A percentile compares a stretch with the other conserved stretches of the same genome.
These are phyloP conservation scores for Zaprionus gabonicus DNA, from an alignment of 1,140 invertebrate genomes.

Conservation along the genomic window DNA sequence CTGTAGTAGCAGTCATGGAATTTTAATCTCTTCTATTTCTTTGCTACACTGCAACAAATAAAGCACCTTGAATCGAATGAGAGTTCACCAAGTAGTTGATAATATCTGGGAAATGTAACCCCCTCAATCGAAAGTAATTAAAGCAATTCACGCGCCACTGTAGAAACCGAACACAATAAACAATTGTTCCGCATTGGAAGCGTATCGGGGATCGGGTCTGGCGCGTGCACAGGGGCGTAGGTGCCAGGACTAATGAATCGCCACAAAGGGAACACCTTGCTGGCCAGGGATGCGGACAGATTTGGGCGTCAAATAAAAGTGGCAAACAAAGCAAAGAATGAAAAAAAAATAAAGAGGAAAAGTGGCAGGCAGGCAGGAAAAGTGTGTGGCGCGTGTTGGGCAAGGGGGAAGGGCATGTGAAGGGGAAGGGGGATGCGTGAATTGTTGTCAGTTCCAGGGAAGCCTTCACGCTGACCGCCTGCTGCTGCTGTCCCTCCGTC, in stretches of 20 bases:
- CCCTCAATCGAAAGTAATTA: constrained; percentile 70
- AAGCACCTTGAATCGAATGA: no score
- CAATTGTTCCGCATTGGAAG: constrained; percentile 45
- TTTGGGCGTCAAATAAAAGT: constrained; percentile 72
- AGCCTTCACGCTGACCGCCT: constrained; percentile 55
- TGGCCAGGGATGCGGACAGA: constrained; percentile 1
- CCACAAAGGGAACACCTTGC: constrained; percentile 62
- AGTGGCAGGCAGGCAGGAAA: constrained; percentile 21
- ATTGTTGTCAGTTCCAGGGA: constrained; percentile 22
- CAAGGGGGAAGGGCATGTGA: constrained; percentile 9
- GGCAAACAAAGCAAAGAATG: constrained; percentile 49
- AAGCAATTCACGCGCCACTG: constrained; percentile 56
- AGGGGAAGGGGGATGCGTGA: not conserved
- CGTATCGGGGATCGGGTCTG: not conserved
- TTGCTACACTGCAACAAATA: no score
- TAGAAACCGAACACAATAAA: constrained; percentile 59
- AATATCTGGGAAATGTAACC: not conserved
- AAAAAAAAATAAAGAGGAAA: not conserved
- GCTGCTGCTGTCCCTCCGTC: constrained; percentile 33
- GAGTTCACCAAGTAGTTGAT: no score
- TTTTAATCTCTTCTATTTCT: no score
- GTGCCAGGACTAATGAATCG: constrained; percentile 47
- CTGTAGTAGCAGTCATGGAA: not conserved
- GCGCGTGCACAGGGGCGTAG: constrained; percentile 40
- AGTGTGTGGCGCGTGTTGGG: constrained; percentile 57